A percentile compares a stretch with the other conserved stretches of the same genome.
Evolutionary conservation across 1,140 invertebrate genomes (phyloP).

Genomic region (Philopotamus ludificatus): DNA sequence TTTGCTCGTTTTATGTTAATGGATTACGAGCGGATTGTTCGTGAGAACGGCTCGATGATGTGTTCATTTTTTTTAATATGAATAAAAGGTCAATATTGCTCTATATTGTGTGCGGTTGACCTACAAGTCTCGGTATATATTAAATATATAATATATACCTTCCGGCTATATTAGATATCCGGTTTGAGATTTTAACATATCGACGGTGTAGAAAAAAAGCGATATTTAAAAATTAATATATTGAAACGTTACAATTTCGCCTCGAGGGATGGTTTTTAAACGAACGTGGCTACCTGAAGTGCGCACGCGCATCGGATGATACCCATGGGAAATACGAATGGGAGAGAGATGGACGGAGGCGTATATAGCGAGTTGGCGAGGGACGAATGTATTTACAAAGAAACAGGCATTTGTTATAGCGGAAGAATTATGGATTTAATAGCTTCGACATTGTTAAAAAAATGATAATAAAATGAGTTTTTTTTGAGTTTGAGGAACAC

Average conservation of each 20-base stretch:
- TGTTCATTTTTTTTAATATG: conserved; percentile 16
- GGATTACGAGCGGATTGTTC: conserved; percentile 29
- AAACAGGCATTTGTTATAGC: not conserved
- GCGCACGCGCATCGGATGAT: conserved; percentile 18
- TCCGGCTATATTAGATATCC: not conserved
- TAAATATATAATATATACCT: no score
- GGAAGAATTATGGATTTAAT: no score
- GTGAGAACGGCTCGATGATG: conserved; percentile 30
- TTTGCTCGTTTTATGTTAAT: conserved; percentile 36
- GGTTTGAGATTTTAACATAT: not conserved
- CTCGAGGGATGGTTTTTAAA: conserved; percentile 12
- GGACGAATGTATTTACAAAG: not conserved
- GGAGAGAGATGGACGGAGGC: conserved; percentile 17
- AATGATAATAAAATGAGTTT: no score
- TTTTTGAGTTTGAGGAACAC: no score
- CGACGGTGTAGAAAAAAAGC: not conserved
- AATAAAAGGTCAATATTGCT: conserved; percentile 10
- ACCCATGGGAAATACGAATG: conserved; percentile 10
- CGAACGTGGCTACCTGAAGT: conserved; percentile 18
- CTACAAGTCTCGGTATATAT: not conserved
- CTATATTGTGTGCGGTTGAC: not conserved
- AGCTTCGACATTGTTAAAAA: no score
- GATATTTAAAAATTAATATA: not conserved
- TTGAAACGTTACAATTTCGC: not conserved
- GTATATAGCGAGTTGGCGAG: not conserved